phyloP scores from a whole-genome alignment of 2,888 invertebrate genomes.

The Calameuta idolon region DNA sequence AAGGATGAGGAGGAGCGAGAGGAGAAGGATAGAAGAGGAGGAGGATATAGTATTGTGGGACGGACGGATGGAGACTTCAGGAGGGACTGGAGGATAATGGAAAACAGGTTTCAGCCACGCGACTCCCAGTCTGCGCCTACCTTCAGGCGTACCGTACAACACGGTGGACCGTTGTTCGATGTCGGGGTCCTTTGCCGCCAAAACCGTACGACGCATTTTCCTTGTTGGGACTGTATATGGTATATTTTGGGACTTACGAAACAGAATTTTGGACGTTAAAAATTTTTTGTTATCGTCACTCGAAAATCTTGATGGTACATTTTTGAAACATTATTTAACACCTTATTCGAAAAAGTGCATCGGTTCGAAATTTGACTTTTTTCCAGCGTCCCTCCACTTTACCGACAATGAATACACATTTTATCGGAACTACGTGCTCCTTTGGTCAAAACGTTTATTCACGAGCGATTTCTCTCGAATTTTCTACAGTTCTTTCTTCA shows the following conservation, averaged over 20 bases:
- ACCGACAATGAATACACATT: background rate
- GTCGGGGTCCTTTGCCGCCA: conserved; percentile 50
- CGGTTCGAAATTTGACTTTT: background rate
- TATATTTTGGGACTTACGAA: background rate
- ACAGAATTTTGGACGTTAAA: background rate
- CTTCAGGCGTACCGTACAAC: conserved; percentile 33
- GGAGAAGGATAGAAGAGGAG: conserved; percentile 18
- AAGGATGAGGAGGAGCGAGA: conserved; percentile 27
- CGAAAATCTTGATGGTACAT: background rate
- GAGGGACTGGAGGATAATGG: conserved; percentile 31
- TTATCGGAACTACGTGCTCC: background rate
- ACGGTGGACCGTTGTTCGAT: conserved; percentile 24
- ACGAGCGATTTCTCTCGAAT: background rate
- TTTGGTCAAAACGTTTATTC: background rate
- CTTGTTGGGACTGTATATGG: background rate
- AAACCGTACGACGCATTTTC: conserved; percentile 38
- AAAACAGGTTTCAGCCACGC: conserved; percentile 60
- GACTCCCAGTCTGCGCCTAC: conserved; percentile 47
- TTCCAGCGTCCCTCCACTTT: background rate
- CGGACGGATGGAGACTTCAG: conserved; percentile 39
- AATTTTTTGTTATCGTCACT: background rate
- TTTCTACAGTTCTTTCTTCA: background rate
- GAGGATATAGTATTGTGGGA: conserved; percentile 17
- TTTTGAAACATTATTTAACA: background rate
- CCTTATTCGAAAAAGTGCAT: background rate